These are phyloP conservation scores for Ophthalmolycus amberensis DNA, from an alignment of 2,113 vertebrate genomes.

Conservation along the genomic window DNA sequence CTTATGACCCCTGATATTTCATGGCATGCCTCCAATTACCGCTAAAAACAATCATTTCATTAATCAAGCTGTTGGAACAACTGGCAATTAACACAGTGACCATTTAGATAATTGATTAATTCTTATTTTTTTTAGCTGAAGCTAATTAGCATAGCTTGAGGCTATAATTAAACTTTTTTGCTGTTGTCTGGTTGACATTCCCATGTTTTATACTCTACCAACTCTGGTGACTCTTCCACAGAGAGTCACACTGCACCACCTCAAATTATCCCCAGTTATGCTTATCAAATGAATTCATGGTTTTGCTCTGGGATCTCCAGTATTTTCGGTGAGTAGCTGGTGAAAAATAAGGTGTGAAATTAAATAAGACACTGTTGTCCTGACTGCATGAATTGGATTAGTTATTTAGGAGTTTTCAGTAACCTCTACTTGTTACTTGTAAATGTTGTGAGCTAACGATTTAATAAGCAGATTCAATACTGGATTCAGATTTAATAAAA, in stretches of 20 bases:
- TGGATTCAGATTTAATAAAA: not conserved
- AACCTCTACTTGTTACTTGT: not conserved
- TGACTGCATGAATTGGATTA: not conserved
- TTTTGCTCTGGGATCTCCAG: not conserved
- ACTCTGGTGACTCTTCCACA: not conserved
- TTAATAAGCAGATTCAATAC: not conserved
- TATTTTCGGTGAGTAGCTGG: not conserved
- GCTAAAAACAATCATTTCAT: not conserved
- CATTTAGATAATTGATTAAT: not conserved
- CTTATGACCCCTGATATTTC: not conserved
- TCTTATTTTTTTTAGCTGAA: not conserved
- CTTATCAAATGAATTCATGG: not conserved
- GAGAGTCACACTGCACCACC: not conserved
- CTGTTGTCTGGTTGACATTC: not conserved
- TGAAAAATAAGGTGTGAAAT: not conserved
- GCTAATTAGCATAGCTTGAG: not conserved
- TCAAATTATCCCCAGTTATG: not conserved
- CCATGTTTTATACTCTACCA: not conserved
- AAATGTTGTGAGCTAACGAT: not conserved
- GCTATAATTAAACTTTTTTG: not conserved
- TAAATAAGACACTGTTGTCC: not conserved
- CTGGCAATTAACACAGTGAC: not conserved
- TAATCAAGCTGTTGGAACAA: not conserved
- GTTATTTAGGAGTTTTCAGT: not conserved
- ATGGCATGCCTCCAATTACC: not conserved